Evolutionary conservation across 2,888 invertebrate species (phyloP), one percentile per base, ranked within the genome.

Genomic region (Limenitis camilla): DNA sequence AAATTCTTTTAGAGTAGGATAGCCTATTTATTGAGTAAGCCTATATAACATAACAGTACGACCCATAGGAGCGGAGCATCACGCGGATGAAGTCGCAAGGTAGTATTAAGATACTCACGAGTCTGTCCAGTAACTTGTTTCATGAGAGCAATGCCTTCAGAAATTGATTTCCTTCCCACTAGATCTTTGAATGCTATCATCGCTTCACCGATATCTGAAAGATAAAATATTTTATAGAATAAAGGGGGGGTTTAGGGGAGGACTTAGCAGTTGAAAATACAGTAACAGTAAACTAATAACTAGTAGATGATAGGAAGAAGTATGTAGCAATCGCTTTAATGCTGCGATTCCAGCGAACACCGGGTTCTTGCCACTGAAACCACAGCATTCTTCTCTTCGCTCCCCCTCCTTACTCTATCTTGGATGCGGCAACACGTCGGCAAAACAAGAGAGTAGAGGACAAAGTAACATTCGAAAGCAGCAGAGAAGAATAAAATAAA

Each of bases 201-300:
- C 0, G 74, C 80, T 3, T 74, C 72, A 0, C 72, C 74, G 1
- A 76, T 61, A 11, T 74, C 82, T 81, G 64, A 1, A 66, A 61
- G 46, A 50, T 30, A 19, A 19, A 19, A 19, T 3, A 19, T 19
- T 19, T 19, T 3, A 19, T 29, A 29, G n/a, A n/a, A 44, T 27
- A n/a, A 19, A 31, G 7, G 0, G 4, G n/a, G 2, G 4, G 1
- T 11, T 7, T 38, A 38, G 7, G 10, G 19, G 7, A 33, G 9
- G 2, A 7, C 9, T 1, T 7, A 33, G 8, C 9, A 3, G 9
- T 33, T 33, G 7, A 8, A 4, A 4, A 8, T 8, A 33, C 33
- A 33, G 8, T 33, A 33, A 33, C 9, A 33, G 33, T 9, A 33
- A 4, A 7, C 1, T 1, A 2, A 7, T 3, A 9, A 8, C 33